Percentiles rank a stretch among this genome's conserved stretches.
These are phyloP conservation scores for Datnioides undecimradiatus DNA, from an alignment of 2,113 vertebrate species.

Conservation along the genomic window DNA sequence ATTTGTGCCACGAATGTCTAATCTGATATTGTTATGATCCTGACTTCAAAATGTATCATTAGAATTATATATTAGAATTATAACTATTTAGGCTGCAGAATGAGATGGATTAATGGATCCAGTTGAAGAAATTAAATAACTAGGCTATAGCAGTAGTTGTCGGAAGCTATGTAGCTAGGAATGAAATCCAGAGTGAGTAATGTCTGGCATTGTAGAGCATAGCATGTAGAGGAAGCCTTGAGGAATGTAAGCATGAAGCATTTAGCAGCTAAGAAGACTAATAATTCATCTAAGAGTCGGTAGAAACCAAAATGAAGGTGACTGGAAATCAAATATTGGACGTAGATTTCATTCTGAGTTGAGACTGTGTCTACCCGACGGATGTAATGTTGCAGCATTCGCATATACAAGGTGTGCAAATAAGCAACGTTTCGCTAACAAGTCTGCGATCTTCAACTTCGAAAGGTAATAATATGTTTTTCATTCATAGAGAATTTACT, in stretches of 20 bases:
- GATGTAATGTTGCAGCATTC: too few relatives aligned
- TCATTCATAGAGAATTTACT: too few relatives aligned
- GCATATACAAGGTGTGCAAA: neutral
- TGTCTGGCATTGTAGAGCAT: neutral
- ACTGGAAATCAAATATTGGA: slow-evolving; percentile 15
- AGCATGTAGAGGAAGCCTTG: neutral
- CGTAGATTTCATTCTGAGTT: neutral
- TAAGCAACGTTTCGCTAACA: neutral
- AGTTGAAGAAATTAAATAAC: too few relatives aligned
- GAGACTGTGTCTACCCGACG: too few relatives aligned
- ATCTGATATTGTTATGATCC: neutral
- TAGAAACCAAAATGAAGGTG: neutral
- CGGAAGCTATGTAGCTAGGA: neutral
- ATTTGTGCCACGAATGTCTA: neutral
- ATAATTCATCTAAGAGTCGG: neutral
- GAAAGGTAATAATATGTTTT: neutral
- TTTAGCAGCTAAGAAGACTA: neutral
- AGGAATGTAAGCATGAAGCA: neutral
- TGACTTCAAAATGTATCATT: neutral
- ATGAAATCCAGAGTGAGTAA: neutral
- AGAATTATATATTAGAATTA: neutral
- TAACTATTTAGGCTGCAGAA: neutral
- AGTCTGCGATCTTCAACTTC: neutral
- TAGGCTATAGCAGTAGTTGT: neutral
- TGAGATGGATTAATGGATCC: too few relatives aligned